phyloP scores from a whole-genome alignment of 2,888 invertebrate species.

The Chymomyza caudatula region DNA sequence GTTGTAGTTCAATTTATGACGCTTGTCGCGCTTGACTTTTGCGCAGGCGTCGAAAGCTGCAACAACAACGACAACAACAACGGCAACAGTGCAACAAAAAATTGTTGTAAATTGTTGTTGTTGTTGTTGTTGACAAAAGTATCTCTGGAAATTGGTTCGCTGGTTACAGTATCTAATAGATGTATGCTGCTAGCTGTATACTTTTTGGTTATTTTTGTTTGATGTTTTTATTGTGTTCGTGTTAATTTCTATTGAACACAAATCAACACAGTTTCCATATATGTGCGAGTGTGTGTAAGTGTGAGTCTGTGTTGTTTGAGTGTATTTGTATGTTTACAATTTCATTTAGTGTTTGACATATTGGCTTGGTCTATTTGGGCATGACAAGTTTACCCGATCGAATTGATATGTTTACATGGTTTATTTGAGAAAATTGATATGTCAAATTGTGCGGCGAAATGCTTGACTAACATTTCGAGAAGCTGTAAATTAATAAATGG shows the following conservation, averaged over 20 bases:
- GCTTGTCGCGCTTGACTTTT: slow-evolving; percentile 68
- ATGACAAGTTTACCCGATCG: slow-evolving; percentile 68
- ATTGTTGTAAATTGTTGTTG: slow-evolving; percentile 19
- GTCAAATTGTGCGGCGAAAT: slow-evolving; percentile 43
- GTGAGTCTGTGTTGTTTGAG: neutral
- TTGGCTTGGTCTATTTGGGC: slow-evolving; percentile 54
- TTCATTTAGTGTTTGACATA: slow-evolving; percentile 67
- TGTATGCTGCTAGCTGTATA: slow-evolving; percentile 5
- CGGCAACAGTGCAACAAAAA: neutral
- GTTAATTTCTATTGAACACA: slow-evolving; percentile 64
- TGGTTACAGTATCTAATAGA: slow-evolving; percentile 18
- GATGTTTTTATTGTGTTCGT: slow-evolving; percentile 54
- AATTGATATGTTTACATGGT: slow-evolving; percentile 60
- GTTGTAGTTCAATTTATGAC: slow-evolving; percentile 70
- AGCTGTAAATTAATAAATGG: neutral
- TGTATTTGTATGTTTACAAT: slow-evolving; percentile 56
- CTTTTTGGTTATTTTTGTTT: slow-evolving; percentile 26
- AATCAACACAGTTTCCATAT: slow-evolving; percentile 56
- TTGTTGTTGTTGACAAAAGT: neutral
- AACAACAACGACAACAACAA: slow-evolving; percentile 37
- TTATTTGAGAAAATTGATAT: slow-evolving; percentile 56
- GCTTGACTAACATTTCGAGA: neutral
- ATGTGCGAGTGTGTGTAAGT: slow-evolving; percentile 5
- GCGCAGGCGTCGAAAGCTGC: slow-evolving; percentile 68
- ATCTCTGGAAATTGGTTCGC: slow-evolving; percentile 24